Evolutionary conservation across 2,888 invertebrate genomes (phyloP).

Genomic region (Keiferia lycopersicella): DNA sequence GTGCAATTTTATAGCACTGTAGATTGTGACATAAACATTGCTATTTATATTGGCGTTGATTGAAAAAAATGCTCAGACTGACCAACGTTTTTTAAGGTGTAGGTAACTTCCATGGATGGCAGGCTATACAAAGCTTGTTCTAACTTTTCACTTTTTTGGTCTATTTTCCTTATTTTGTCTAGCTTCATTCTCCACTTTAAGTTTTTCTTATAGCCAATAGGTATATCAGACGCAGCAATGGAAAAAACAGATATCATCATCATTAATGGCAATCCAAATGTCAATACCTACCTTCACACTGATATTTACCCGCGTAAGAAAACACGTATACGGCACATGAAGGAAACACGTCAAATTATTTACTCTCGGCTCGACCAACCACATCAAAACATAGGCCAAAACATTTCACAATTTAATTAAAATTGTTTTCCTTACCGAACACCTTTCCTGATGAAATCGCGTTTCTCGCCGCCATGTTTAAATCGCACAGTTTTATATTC

Average conservation of each 20-base stretch:
- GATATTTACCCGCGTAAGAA: not conserved
- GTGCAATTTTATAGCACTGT: not conserved
- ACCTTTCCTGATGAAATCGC: conserved; percentile 32
- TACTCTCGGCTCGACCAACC: conserved; percentile 33
- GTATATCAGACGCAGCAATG: not conserved
- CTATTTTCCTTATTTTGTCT: no score
- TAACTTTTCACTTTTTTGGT: no score
- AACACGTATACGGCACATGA: not conserved
- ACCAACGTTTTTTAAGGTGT: no score
- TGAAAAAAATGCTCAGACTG: no score
- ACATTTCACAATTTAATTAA: conserved; percentile 36
- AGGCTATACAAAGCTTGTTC: no score
- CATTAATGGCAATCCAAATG: not conserved
- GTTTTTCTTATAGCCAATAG: no score
- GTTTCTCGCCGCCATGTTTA: conserved; percentile 32
- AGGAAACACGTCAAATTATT: conserved; percentile 27
- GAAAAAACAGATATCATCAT: not conserved
- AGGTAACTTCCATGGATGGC: no score
- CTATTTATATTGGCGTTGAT: no score
- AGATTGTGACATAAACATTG: no score
- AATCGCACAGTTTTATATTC: conserved; percentile 27
- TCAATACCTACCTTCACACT: not conserved
- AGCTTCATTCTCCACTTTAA: no score
- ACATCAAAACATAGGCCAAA: conserved; percentile 36
- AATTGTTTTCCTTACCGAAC: conserved; percentile 25